A percentile compares a stretch with the other conserved stretches of the same genome.
These are phyloP conservation scores for Bothrops jararaca DNA, from an alignment of 2,113 vertebrate species.

Conservation along the genomic window DNA sequence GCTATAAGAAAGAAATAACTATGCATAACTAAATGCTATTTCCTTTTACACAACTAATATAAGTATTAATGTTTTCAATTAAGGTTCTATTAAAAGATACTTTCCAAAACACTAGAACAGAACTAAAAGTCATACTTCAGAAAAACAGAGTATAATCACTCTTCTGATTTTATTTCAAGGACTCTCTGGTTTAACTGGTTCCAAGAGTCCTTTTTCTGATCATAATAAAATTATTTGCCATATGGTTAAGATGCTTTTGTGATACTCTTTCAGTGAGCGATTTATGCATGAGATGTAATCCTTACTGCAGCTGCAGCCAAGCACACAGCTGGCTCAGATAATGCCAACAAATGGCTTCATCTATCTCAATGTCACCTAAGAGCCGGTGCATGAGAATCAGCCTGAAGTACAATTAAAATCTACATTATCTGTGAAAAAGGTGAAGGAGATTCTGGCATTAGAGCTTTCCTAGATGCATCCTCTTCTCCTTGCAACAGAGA, in stretches of 20 bases:
- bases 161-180: constrained; percentile 77
- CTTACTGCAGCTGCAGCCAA: constrained; percentile 76
- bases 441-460: constrained; percentile 80
- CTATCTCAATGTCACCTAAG: constrained; percentile 82
- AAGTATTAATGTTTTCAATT: no score
- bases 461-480: constrained; percentile 71
- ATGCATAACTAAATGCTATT: no score
- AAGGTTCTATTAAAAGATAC: no score
- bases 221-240: constrained; percentile 85
- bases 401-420: constrained; percentile 78
- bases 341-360: constrained; percentile 87
- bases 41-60: no score
- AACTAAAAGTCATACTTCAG: constrained; percentile 61
- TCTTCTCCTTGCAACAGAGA: constrained; percentile 68
- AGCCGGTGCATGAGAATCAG: constrained; percentile 71
- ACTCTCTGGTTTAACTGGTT: constrained; percentile 78
- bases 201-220: constrained; percentile 80
- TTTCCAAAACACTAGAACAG: constrained; percentile 35
- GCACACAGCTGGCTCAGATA: constrained; percentile 88
- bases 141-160: constrained; percentile 62
- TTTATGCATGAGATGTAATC: constrained; percentile 83
- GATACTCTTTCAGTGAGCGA: constrained; percentile 76
- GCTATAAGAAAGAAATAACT: neutral
- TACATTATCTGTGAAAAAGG: constrained; percentile 79
- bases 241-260: constrained; percentile 76